phyloP scores from a whole-genome alignment of 2,113 vertebrate species.

The Entomyzon cyanotis region DNA sequence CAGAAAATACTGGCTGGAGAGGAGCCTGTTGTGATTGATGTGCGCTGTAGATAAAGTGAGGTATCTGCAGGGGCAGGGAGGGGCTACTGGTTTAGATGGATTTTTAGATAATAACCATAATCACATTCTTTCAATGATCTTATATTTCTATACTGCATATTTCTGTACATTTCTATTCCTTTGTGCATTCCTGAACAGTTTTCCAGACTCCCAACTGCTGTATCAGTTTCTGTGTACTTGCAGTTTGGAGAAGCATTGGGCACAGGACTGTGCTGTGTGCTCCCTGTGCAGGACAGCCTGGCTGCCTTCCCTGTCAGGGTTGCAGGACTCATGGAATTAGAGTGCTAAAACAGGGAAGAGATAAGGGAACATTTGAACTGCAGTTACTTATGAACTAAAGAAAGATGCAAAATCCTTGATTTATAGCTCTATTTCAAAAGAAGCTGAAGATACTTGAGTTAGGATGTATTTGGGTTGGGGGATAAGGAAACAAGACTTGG shows the following conservation, averaged over 20 bases:
- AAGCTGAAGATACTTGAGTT: background rate
- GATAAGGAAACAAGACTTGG: background rate
- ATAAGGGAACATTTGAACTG: background rate
- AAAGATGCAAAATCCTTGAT: background rate
- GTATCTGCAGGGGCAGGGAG: background rate
- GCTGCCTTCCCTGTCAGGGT: background rate
- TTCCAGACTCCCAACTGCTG: background rate
- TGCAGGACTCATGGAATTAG: fast-evolving
- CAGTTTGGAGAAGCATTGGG: background rate
- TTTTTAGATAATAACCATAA: background rate
- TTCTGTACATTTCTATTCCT: background rate
- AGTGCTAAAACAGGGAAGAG: background rate
- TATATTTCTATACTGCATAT: background rate
- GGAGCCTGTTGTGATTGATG: background rate
- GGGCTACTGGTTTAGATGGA: background rate
- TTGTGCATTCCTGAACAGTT: background rate
- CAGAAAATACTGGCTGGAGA: background rate
- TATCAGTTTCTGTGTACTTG: background rate
- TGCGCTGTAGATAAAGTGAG: background rate
- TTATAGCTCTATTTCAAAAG: background rate
- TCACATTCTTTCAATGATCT: background rate
- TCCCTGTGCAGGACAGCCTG: fast-evolving
- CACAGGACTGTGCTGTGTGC: background rate
- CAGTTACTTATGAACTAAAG: fast-evolving
- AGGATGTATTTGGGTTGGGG: background rate